Conservation (phyloP, 2,888 invertebrate genomes). For the Pyrgus malvae region DNA sequence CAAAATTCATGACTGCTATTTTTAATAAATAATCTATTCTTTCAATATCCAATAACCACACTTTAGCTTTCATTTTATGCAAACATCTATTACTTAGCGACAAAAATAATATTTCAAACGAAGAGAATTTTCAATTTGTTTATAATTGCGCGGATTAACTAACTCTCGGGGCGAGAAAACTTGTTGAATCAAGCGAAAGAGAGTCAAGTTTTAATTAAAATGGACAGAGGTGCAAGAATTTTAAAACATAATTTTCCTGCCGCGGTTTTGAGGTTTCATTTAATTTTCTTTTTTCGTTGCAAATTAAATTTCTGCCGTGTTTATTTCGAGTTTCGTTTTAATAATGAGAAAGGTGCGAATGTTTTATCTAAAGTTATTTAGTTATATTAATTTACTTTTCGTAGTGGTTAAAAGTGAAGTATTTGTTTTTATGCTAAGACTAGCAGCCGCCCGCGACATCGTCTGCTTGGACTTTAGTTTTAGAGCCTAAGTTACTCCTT, state of each 20-base stretch:
- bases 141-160: constrained; percentile 5
- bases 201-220: constrained; percentile 25
- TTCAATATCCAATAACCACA: too few relatives aligned
- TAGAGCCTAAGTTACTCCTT: too few relatives aligned
- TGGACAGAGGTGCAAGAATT: constrained; percentile 12
- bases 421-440: too few relatives aligned
- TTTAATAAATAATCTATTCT: too few relatives aligned
- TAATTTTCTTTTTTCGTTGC: constrained; percentile 16
- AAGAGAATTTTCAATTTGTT: neutral
- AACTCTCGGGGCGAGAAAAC: constrained; percentile 5
- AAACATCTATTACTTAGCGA: too few relatives aligned
- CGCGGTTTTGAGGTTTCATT: constrained; percentile 12
- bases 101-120: neutral
- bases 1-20: too few relatives aligned
- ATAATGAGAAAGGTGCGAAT: constrained; percentile 1
- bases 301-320: neutral
- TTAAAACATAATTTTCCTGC: constrained; percentile 18
- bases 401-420: too few relatives aligned
- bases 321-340: constrained; percentile 1
- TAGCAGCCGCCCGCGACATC: too few relatives aligned
- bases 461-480: too few relatives aligned
- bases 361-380: too few relatives aligned
- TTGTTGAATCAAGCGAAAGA: constrained; percentile 12
- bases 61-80: too few relatives aligned
- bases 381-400: too few relatives aligned